A percentile compares a stretch with the other conserved stretches of the same genome.
These are phyloP conservation scores for Allacma fusca DNA, from an alignment of 2,888 invertebrate species.

Conservation along the genomic window DNA sequence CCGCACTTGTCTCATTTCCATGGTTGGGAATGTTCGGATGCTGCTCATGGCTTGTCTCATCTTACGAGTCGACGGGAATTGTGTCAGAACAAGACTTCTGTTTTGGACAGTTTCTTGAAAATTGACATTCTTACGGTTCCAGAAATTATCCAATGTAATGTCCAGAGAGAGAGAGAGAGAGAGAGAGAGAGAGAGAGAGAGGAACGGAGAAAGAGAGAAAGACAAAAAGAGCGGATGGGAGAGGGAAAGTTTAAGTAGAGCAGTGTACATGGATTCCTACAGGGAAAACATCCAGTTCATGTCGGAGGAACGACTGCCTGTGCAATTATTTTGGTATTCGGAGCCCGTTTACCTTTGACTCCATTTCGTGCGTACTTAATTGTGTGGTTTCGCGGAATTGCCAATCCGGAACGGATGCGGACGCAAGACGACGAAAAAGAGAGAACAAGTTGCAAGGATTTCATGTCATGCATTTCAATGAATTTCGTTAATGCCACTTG, in stretches of 20 bases:
- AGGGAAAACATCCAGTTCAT: not conserved
- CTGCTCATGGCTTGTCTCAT: not conserved
- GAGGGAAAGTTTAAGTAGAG: constrained; percentile 16
- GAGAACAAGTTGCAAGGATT: not conserved
- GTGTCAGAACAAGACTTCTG: constrained; percentile 12
- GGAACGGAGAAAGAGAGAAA: not conserved
- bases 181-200: constrained; percentile 14
- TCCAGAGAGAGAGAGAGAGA: constrained; percentile 2
- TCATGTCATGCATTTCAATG: constrained; percentile 7
- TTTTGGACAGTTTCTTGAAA: not conserved
- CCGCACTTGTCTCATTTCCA: not conserved
- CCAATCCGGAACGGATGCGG: constrained; percentile 12
- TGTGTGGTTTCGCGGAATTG: constrained; percentile 21
- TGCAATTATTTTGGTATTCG: constrained; percentile 20
- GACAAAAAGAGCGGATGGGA: no score
- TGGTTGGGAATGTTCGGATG: not conserved
- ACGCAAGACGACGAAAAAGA: constrained; percentile 4
- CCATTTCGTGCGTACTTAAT: constrained; percentile 21
- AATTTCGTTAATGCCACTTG: not conserved
- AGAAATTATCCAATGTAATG: constrained; percentile 5
- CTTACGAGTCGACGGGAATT: not conserved
- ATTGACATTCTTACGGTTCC: not conserved
- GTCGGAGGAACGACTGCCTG: not conserved
- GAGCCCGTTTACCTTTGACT: constrained; percentile 15
- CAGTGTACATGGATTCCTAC: not conserved